Base-by-base conservation (phyloP, 2,888 invertebrate species). In the Pristionchus fissidentatus region DNA sequence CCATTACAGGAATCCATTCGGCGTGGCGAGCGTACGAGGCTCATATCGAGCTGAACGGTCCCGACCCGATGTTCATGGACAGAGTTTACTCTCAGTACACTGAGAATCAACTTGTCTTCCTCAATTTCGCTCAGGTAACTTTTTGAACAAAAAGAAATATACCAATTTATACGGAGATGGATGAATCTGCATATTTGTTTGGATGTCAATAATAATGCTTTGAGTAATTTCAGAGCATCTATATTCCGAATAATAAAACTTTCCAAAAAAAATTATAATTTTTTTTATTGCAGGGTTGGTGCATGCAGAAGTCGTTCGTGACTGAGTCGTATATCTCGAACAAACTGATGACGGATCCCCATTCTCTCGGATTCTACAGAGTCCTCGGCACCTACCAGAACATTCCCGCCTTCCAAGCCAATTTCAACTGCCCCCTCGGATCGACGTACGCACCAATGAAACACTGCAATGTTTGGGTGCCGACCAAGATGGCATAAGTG, bases 101-200 rank as follows among this genome's bases (percentile, higher is more conserved):
- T 22, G 89, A 91, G 82, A 89, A 91, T 84, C 91, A 91, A 77
- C 87, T 91, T 19, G 91, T 90, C 89, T 91, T 91, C 89, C 84
- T 90, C 82, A 86, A 85, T 55, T 91, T 90, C 79, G 91, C 88
- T 55, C 89, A 88, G 85, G 88, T 84, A 15, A 19, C 29, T 4
- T 10, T 60, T 32, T 22, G 1, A n/a, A 2, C 22, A 19, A 2
- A 52, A 15, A 3, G 3, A 3, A 52, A 8, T 3, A 52, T 22
- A 52, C 52, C 22, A 19, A 52, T 52, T 1, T 52, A 3, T 4
- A 22, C 2, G 52, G 3, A 52, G 19, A n/a, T n/a, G n/a, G n/a
- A n/a, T n/a, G n/a, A 66, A 32, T 43, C 35, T 41, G 0, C 70
- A 8, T 41, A 38, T 3, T 38, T 77, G 19, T 22, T 43, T 29